Conservation (phyloP, 2,797 vertebrate genomes). For the Luscinia luscinia region DNA sequence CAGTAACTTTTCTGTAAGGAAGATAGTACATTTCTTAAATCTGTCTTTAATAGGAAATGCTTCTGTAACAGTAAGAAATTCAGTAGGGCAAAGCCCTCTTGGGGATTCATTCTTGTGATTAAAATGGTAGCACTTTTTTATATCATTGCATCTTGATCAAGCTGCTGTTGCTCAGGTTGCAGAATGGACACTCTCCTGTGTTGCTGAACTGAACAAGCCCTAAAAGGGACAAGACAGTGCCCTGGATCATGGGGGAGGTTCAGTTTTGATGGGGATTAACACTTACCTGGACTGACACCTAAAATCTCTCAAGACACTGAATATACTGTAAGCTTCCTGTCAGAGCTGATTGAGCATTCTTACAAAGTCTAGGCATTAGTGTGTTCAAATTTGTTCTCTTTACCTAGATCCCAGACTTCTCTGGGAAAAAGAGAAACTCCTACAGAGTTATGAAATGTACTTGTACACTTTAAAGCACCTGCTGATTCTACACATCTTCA, state of each 20-base stretch:
- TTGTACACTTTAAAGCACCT: neutral
- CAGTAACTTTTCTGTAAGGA: neutral
- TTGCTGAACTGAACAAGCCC: neutral
- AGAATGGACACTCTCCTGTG: neutral
- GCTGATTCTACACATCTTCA: neutral
- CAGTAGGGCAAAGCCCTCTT: neutral
- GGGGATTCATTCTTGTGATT: neutral
- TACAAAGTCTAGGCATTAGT: neutral
- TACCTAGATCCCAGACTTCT: neutral
- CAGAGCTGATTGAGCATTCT: neutral
- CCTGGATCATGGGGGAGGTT: neutral
- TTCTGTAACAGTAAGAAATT: neutral
- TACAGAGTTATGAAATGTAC: neutral
- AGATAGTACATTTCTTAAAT: neutral
- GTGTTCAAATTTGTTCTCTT: neutral
- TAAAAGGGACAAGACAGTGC: neutral
- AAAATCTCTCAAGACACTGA: neutral
- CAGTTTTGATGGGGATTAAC: neutral
- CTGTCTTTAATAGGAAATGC: neutral
- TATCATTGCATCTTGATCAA: neutral
- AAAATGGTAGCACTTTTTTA: neutral
- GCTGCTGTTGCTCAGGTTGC: neutral
- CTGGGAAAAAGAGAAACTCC: neutral
- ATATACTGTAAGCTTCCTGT: neutral
- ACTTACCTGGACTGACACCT: neutral